These are phyloP conservation scores for Fringilla coelebs DNA, from an alignment of 2,797 vertebrate genomes.

Conservation along the genomic window DNA sequence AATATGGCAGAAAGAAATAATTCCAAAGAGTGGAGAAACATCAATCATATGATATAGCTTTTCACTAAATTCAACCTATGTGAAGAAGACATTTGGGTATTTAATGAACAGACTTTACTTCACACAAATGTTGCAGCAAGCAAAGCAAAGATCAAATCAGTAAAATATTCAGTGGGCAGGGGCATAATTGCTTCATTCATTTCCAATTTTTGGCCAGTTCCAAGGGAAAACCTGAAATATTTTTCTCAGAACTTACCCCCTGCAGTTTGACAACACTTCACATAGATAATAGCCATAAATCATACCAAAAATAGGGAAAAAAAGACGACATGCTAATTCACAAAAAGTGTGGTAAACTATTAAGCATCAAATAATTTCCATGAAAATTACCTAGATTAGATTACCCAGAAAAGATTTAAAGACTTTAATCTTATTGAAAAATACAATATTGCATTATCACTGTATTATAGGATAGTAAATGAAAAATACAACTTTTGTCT, in stretches of 20 bases:
- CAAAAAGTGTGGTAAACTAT: not conserved
- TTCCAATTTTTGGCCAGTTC: not conserved
- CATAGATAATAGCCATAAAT: not conserved
- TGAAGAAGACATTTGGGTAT: not conserved
- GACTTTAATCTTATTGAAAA: not conserved
- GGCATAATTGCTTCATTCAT: accelerated
- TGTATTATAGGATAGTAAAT: not conserved
- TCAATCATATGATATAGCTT: not conserved
- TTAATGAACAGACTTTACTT: not conserved
- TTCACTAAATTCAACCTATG: not conserved
- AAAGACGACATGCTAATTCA: not conserved
- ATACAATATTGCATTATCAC: not conserved
- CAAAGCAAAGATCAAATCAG: not conserved
- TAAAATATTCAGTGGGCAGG: not conserved
- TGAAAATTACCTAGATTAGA: not conserved
- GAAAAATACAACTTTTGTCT: not conserved
- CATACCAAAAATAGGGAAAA: not conserved
- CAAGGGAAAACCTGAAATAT: not conserved
- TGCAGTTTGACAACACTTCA: not conserved
- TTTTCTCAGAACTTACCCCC: not conserved
- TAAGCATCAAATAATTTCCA: not conserved
- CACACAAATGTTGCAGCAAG: not conserved
- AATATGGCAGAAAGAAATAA: not conserved
- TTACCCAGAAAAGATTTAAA: not conserved
- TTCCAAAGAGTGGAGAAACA: not conserved